Percentiles rank a stretch among this genome's conserved stretches.
Evolutionary conservation across 2,888 invertebrate species (phyloP).

Genomic region (Deilephila porcellus): DNA sequence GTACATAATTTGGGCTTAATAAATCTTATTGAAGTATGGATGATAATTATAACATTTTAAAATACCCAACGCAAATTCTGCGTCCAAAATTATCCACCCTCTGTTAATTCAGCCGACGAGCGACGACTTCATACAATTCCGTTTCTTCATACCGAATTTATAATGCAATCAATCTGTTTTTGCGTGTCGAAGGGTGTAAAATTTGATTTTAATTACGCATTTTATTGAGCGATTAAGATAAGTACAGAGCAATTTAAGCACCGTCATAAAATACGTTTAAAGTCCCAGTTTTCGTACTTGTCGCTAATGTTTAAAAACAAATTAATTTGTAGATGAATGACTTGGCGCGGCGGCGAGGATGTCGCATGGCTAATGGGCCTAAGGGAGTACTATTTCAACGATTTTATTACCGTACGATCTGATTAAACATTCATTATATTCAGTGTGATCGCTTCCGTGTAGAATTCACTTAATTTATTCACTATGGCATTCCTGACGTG

Average conservation of each 20-base stretch:
- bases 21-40: too few relatives aligned
- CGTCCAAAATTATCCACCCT: too few relatives aligned
- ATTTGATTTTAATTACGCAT: constrained; percentile 16
- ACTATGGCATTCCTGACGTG: constrained; percentile 14
- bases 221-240: constrained; percentile 20
- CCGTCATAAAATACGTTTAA: constrained; percentile 15
- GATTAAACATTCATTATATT: constrained; percentile 30
- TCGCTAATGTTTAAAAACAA: constrained; percentile 17
- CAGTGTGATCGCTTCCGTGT: constrained; percentile 13
- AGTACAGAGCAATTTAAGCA: constrained; percentile 16
- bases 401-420: constrained; percentile 25
- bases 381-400: constrained; percentile 14
- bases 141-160: background rate
- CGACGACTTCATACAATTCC: too few relatives aligned
- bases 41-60: too few relatives aligned
- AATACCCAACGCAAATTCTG: too few relatives aligned
- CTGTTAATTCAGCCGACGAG: too few relatives aligned
- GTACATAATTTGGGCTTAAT: too few relatives aligned
- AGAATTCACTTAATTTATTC: constrained; percentile 25
- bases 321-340: constrained; percentile 16
- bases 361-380: constrained; percentile 3
- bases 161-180: constrained; percentile 20
- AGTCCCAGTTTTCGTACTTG: background rate
- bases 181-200: constrained; percentile 10
- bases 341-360: background rate